Evolutionary conservation across 2,113 vertebrate species (phyloP).

Genomic region (Sturnus vulgaris): DNA sequence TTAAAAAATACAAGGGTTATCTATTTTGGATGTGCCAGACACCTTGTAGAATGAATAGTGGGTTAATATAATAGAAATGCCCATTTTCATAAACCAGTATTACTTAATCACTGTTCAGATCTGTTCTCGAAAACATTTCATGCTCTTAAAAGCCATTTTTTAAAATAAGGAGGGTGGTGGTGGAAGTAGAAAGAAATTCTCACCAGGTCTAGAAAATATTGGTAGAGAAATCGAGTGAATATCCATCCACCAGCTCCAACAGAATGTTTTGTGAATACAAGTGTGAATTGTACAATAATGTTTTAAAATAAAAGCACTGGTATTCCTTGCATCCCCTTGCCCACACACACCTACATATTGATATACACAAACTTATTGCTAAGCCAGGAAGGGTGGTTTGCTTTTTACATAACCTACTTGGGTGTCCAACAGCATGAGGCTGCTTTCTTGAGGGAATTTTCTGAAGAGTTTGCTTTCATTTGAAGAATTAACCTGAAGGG

Average conservation of each 20-base stretch:
- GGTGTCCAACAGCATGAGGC: not conserved
- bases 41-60: not conserved
- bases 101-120: not conserved
- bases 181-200: not conserved
- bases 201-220: not conserved
- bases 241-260: not conserved
- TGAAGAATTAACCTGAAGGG: not conserved
- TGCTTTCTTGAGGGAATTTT: not conserved
- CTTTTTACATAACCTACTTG: not conserved
- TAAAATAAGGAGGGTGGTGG: not conserved
- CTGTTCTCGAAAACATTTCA: not conserved
- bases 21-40: not conserved
- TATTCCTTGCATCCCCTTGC: conserved; percentile 4
- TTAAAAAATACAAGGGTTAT: not conserved
- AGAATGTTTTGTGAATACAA: not conserved
- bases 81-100: not conserved
- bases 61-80: not conserved
- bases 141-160: not conserved
- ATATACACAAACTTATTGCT: not conserved
- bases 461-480: not conserved
- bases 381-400: not conserved
- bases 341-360: not conserved
- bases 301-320: conserved; percentile 18
- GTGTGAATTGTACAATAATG: not conserved
- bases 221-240: not conserved